These are phyloP conservation scores for Campylorhamphus procurvoides DNA, from an alignment of 2,113 vertebrate species.

Conservation along the genomic window DNA sequence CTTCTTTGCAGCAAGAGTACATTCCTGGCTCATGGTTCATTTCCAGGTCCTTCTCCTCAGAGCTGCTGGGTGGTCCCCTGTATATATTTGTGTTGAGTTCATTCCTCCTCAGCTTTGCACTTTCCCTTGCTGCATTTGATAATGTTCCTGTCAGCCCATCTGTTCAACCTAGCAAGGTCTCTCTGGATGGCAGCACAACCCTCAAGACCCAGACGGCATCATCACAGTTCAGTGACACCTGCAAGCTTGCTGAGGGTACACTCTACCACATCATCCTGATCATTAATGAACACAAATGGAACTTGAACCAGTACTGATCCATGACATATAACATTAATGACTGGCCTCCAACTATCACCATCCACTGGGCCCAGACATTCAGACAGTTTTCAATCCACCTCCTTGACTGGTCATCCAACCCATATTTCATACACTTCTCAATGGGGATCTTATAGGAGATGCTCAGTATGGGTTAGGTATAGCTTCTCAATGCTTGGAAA, in stretches of 20 bases:
- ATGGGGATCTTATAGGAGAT: background rate
- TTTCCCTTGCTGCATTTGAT: background rate
- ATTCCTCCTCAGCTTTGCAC: background rate
- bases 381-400: background rate
- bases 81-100: background rate
- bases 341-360: background rate
- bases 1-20: background rate
- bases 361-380: background rate
- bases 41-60: background rate
- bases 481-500: background rate
- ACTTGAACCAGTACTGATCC: background rate
- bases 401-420: background rate
- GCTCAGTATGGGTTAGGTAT: accelerated
- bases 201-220: background rate
- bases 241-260: background rate
- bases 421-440: background rate
- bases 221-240: background rate
- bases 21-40: background rate
- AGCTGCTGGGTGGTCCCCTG: background rate
- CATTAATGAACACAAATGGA: background rate
- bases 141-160: background rate
- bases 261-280: background rate
- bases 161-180: background rate
- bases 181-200: background rate
- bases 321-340: background rate